phyloP scores from a whole-genome alignment of 1,140 invertebrate genomes.

The Chelonus insularis region DNA sequence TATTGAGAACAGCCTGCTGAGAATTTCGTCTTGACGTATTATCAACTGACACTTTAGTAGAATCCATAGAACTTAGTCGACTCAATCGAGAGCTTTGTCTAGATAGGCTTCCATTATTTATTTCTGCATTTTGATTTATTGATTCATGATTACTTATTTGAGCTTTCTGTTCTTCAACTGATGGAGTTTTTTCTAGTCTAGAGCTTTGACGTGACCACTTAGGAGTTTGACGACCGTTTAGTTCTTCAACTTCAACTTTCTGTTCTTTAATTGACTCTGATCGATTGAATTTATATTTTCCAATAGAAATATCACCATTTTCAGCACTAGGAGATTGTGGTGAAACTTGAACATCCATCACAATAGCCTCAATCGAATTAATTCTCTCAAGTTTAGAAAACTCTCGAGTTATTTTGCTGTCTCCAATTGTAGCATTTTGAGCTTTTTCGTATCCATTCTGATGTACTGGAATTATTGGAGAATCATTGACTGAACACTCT shows the following conservation, averaged over 20 bases:
- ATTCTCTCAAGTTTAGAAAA: conserved; percentile 21
- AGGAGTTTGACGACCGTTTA: too few relatives aligned
- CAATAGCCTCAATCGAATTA: conserved; percentile 11
- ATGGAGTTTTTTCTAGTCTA: background rate
- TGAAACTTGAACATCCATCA: conserved; percentile 14
- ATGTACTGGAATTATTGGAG: conserved; percentile 35
- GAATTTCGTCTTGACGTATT: conserved; percentile 37
- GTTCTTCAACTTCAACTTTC: background rate
- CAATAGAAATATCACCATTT: conserved; percentile 10
- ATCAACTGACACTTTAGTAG: conserved; percentile 31
- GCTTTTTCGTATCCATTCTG: conserved; percentile 34
- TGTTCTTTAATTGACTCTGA: background rate
- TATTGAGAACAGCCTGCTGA: conserved; percentile 33
- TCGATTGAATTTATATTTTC: conserved; percentile 10
- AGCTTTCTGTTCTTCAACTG: conserved; percentile 20
- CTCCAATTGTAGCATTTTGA: conserved; percentile 42
- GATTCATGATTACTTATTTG: background rate
- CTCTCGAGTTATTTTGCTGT: conserved; percentile 14
- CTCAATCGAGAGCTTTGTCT: conserved; percentile 38
- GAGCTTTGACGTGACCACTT: too few relatives aligned
- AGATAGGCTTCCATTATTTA: conserved; percentile 22
- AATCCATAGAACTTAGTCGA: conserved; percentile 32
- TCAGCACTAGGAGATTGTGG: background rate
- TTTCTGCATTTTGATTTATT: background rate
- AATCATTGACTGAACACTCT: conserved; percentile 63